Base-by-base conservation (phyloP, 2,113 vertebrate genomes). In the Zingel zingel region DNA sequence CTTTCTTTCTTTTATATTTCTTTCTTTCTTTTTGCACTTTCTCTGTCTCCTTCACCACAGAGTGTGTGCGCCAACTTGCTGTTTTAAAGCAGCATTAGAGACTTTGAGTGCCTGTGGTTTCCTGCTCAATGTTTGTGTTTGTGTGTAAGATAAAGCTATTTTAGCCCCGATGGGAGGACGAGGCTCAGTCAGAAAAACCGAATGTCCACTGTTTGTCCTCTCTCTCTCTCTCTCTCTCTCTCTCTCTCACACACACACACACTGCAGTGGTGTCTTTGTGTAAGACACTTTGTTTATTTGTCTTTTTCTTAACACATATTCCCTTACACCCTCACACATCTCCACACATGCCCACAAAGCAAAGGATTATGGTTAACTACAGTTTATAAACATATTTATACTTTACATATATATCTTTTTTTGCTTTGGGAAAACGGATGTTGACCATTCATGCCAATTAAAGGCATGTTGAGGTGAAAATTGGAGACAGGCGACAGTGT, bases 401-500 rank as follows among this genome's bases (percentile, higher is more conserved):
- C 4, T 33, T 39, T 10, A 10, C 36, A 39, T 43, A 48, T 13
- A 76, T 53, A 25, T 76, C 74, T 73, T 58, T 11, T 39, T 21
- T 27, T 18, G n/a, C n/a, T 59, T 57, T 21, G 61, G 69, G 54
- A 65, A 73, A 62, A 30, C 45, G 48, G 65, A 72, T 80, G 54
- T 69, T 11, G 4, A 51, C 62, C n/a, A 21, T 27, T 80, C 23
- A 33, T 23, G 69, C 11, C 15, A 48, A 45, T 13, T 7, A 6
- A 18, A 23, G 21, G 18, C 64, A 45, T 14, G 74, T 73, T 10
- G 88, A 89, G 83, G 81, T 84, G 89, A 66, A 88, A 91, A 93
- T 84, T 82, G 57, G 66, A 82, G 39, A 18, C 7, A 16, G 54
- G 39, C n/a, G 39, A 62, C 27, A 12, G 74, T 64, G 79, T 48